These are phyloP conservation scores for Malacosoma neustria DNA, from an alignment of 2,888 invertebrate genomes.

Conservation along the genomic window DNA sequence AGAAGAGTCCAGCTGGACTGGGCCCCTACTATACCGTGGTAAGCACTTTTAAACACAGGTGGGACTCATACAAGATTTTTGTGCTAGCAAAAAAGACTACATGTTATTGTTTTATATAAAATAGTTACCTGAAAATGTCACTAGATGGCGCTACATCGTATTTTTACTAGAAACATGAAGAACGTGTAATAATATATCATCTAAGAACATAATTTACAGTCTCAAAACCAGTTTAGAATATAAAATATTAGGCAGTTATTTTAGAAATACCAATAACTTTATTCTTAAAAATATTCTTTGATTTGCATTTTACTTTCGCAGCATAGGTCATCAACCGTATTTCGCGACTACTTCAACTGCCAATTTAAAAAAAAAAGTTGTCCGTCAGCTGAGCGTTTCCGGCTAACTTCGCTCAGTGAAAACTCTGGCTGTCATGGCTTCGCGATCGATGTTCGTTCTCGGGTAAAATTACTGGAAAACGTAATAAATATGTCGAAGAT, in stretches of 20 bases:
- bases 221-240: background rate
- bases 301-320: constrained; percentile 22
- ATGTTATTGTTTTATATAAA: background rate
- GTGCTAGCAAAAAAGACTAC: background rate
- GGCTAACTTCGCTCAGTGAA: constrained; percentile 54
- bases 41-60: constrained; percentile 16
- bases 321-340: constrained; percentile 47
- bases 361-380: constrained; percentile 45
- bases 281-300: background rate
- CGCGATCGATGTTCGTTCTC: constrained; percentile 61
- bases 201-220: background rate
- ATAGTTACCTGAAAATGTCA: background rate
- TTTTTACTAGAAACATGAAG: background rate
- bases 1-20: constrained; percentile 59
- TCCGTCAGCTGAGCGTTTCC: constrained; percentile 65
- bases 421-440: constrained; percentile 66
- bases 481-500: constrained; percentile 56
- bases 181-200: background rate
- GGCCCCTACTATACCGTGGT: constrained; percentile 61
- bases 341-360: constrained; percentile 39
- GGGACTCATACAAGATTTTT: background rate
- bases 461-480: constrained; percentile 58
- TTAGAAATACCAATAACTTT: background rate
- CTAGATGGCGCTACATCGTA: background rate
- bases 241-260: background rate